A percentile compares a stretch with the other conserved stretches of the same genome.
phyloP scores from a whole-genome alignment of 2,797 vertebrate genomes.

The Dallia pectoralis region DNA sequence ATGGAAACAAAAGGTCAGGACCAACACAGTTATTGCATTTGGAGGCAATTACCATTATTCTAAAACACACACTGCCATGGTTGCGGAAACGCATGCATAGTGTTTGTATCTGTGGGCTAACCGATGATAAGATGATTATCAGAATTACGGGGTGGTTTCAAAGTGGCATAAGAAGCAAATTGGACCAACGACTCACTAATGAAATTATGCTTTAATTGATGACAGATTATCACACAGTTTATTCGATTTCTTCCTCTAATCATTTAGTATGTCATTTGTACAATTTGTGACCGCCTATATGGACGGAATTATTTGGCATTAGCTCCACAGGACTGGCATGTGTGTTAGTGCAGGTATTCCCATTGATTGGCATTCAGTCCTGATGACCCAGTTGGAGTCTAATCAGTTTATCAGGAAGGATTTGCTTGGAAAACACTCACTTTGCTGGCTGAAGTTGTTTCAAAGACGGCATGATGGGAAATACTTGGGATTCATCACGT shows the following conservation, averaged over 20 bases:
- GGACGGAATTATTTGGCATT: not conserved
- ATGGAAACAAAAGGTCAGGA: constrained; percentile 56
- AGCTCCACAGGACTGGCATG: not conserved
- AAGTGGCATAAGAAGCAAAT: constrained; percentile 26
- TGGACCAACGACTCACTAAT: constrained; percentile 35
- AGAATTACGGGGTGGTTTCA: constrained; percentile 10
- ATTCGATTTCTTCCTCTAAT: constrained; percentile 18
- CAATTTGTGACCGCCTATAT: too few species aligned
- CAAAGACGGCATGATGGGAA: too few species aligned
- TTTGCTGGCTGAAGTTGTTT: too few species aligned
- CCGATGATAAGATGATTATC: constrained; percentile 21
- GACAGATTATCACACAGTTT: constrained; percentile 20
- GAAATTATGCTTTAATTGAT: constrained; percentile 21
- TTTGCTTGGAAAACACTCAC: too few species aligned
- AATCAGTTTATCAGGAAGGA: too few species aligned
- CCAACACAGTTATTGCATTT: constrained; percentile 52
- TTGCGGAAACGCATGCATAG: constrained; percentile 19
- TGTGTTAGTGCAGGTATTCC: too few species aligned
- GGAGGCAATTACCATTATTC: constrained; percentile 51
- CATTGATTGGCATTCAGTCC: too few species aligned
- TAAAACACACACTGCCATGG: constrained; percentile 17
- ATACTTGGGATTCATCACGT: too few species aligned
- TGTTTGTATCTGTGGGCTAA: constrained; percentile 16
- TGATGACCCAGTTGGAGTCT: too few species aligned
- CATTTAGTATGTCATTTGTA: constrained; percentile 11